Percentiles rank a stretch among this genome's conserved stretches.
phyloP scores from a whole-genome alignment of 30 jellyfish, hydroid and myxozoan species.

The Aurelia aurita region DNA sequence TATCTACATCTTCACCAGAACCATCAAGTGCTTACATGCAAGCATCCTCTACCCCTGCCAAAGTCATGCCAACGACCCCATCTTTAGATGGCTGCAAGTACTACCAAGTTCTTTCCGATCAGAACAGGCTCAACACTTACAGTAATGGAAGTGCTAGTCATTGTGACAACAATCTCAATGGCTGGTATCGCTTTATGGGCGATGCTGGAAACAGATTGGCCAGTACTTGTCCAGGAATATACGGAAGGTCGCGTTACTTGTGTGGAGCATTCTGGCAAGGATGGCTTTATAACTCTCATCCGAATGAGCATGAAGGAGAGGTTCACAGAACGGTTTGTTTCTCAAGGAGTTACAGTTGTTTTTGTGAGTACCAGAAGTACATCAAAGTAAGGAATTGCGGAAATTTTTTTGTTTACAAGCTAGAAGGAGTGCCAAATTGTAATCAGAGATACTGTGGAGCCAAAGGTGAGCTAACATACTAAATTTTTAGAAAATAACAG shows the following conservation, averaged over 20 bases:
- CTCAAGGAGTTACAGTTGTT: conserved; percentile 19
- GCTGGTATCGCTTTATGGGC: conserved; percentile 62
- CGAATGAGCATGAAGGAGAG: conserved; percentile 30
- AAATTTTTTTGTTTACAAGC: conserved; percentile 14
- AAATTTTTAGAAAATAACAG: background rate
- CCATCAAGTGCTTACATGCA: no score
- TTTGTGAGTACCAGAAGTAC: conserved; percentile 1
- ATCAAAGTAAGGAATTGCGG: conserved; percentile 50
- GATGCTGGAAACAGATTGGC: conserved; percentile 59
- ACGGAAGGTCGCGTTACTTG: background rate
- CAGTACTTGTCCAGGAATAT: background rate
- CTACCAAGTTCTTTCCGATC: conserved; percentile 39
- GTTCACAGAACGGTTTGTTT: conserved; percentile 32
- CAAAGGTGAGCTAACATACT: conserved; percentile 11
- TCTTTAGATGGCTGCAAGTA: conserved; percentile 16
- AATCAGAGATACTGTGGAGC: conserved; percentile 40
- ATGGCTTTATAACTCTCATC: conserved; percentile 22
- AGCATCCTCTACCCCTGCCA: no score
- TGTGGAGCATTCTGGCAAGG: conserved; percentile 48
- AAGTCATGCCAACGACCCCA: conserved; percentile 9
- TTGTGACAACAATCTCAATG: conserved; percentile 34
- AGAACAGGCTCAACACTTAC: conserved; percentile 3
- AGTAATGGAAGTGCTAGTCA: background rate
- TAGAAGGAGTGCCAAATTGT: conserved; percentile 30
- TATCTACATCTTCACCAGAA: no score